These are phyloP conservation scores for Meda fulgida DNA, from an alignment of 2,797 vertebrate genomes.

Conservation along the genomic window DNA sequence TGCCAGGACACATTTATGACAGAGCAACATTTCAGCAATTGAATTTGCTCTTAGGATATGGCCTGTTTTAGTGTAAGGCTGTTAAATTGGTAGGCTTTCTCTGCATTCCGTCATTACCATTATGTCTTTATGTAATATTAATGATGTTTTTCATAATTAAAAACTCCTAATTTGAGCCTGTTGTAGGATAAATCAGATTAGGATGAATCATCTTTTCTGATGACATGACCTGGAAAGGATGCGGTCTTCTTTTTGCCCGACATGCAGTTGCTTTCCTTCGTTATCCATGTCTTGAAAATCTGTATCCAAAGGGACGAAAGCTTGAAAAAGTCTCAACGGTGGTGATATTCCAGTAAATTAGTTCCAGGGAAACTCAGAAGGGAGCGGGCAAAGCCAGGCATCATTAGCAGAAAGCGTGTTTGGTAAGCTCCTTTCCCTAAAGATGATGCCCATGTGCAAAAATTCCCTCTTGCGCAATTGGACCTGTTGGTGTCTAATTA, in stretches of 20 bases:
- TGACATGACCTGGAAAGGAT: slow-evolving; percentile 29
- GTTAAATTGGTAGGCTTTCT: background rate
- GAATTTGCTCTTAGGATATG: background rate
- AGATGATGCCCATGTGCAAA: slow-evolving; percentile 51
- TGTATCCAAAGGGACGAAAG: slow-evolving; percentile 28
- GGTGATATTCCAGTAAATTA: slow-evolving; percentile 62
- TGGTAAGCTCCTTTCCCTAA: slow-evolving; percentile 51
- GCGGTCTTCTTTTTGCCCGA: slow-evolving; percentile 12
- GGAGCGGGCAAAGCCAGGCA: slow-evolving; percentile 48
- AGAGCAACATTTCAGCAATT: slow-evolving; percentile 10
- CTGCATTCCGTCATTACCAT: background rate
- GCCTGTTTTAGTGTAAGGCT: background rate
- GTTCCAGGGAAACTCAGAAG: slow-evolving; percentile 61
- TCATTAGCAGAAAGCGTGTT: slow-evolving; percentile 62
- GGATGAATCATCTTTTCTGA: slow-evolving; percentile 17
- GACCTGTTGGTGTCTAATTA: slow-evolving; percentile 63
- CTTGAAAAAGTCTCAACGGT: slow-evolving; percentile 62
- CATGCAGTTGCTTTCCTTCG: slow-evolving; percentile 50
- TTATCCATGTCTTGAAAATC: slow-evolving; percentile 44
- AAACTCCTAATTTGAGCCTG: slow-evolving; percentile 4
- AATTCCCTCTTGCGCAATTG: slow-evolving; percentile 55
- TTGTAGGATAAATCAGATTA: slow-evolving; percentile 9
- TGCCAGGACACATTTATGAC: background rate
- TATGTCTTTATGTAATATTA: slow-evolving; percentile 1
- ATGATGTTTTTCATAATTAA: background rate